phyloP scores from a whole-genome alignment of 2,797 vertebrate genomes.

The Chelmon rostratus region DNA sequence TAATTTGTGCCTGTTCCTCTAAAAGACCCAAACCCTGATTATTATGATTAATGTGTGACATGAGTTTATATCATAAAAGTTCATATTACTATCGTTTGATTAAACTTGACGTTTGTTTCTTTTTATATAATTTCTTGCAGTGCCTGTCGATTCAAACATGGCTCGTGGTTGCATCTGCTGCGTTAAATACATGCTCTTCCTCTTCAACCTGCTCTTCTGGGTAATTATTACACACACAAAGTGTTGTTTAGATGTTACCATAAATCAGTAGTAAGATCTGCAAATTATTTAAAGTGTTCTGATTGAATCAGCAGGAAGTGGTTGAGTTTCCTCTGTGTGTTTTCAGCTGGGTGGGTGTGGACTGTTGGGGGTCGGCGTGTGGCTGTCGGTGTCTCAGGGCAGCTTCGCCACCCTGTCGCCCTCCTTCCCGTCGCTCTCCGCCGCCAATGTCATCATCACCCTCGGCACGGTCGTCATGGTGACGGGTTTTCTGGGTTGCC shows the following conservation, averaged over 20 bases:
- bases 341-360: constrained; percentile 96
- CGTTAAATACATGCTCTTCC: constrained; percentile 99
- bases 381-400: constrained; percentile 98
- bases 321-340: constrained; percentile 51
- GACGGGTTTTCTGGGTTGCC: constrained; percentile 96
- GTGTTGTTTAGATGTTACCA: not conserved
- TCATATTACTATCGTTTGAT: not conserved
- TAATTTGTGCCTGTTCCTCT: not conserved
- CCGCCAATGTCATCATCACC: constrained; percentile 96
- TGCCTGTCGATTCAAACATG: constrained; percentile 91
- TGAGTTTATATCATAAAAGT: not conserved
- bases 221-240: constrained; percentile 78
- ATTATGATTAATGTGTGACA: not conserved
- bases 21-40: not conserved
- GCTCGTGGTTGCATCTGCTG: constrained; percentile 98
- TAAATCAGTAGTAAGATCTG: not conserved
- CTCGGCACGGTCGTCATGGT: constrained; percentile 96
- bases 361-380: constrained; percentile 95
- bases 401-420: constrained; percentile 98
- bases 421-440: constrained; percentile 95
- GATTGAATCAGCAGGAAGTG: constrained; percentile 41
- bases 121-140: constrained; percentile 86
- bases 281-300: not conserved
- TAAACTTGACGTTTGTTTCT: not conserved
- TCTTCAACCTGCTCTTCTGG: constrained; percentile 99